Percentiles rank a stretch among this genome's conserved stretches.
Evolutionary conservation across 2,113 vertebrate species (phyloP).

Genomic region (Sylvietta virens): DNA sequence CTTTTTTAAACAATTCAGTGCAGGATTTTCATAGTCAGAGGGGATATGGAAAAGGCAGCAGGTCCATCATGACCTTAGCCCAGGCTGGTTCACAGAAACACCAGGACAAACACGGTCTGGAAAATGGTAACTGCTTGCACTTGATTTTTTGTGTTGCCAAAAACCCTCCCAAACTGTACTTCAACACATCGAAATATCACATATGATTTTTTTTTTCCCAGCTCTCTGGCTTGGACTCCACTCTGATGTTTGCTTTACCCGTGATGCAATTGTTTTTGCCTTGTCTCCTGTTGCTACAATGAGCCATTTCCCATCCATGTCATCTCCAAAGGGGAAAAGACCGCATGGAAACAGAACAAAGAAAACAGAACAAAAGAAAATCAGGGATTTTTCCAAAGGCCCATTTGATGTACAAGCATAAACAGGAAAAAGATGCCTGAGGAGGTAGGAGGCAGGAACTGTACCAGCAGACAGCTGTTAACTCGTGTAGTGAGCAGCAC

Average conservation of each 20-base stretch:
- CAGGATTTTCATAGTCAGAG: not conserved
- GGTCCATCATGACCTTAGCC: not conserved
- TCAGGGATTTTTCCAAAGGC: conserved; percentile 61
- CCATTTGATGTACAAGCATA: conserved; percentile 60
- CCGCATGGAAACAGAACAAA: conserved; percentile 68
- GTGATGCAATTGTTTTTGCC: not conserved
- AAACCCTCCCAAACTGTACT: not conserved
- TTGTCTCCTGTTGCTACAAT: conserved; percentile 28
- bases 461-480: conserved; percentile 34
- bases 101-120: not conserved
- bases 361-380: conserved; percentile 56
- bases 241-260: conserved; percentile 36
- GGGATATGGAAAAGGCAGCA: not conserved
- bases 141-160: not conserved
- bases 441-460: conserved; percentile 39
- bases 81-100: not conserved
- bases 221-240: not conserved
- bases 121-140: not conserved
- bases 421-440: conserved; percentile 64
- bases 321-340: conserved; percentile 59
- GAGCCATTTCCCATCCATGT: conserved; percentile 58
- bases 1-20: not conserved
- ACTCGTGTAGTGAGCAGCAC: not conserved
- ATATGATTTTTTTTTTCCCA: not conserved
- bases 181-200: rapidly evolving